phyloP scores from a whole-genome alignment of 2,797 vertebrate species.

The Lepus oiostolus region DNA sequence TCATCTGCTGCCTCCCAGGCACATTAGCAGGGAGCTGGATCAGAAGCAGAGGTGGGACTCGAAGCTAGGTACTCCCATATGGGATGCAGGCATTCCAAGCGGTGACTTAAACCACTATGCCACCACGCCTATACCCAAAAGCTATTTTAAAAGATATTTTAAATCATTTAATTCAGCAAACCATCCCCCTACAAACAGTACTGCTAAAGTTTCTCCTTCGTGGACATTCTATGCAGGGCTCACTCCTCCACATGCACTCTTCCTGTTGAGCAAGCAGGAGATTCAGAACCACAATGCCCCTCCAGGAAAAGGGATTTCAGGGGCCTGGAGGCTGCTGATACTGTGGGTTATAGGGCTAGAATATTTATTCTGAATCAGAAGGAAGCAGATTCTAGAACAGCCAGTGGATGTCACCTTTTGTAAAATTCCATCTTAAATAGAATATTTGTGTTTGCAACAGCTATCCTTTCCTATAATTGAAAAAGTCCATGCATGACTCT shows the following conservation, averaged over 20 bases:
- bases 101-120: too few species aligned
- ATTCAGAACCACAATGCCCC: neutral
- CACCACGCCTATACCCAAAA: too few species aligned
- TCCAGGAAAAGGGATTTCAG: neutral
- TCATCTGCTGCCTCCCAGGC: too few species aligned
- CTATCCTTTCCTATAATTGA: neutral
- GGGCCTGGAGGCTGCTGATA: too few species aligned
- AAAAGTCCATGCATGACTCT: neutral
- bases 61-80: too few species aligned
- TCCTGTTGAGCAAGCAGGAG: neutral
- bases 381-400: neutral
- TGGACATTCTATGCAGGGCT: neutral
- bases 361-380: constrained; percentile 19
- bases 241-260: neutral
- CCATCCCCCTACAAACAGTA: neutral
- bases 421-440: neutral
- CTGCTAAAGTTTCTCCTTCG: neutral
- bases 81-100: too few species aligned
- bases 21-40: too few species aligned
- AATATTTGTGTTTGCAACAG: neutral
- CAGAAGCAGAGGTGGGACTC: too few species aligned
- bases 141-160: too few species aligned
- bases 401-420: neutral
- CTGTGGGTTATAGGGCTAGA: neutral
- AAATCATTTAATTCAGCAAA: neutral